These are phyloP conservation scores for Oligia latruncula DNA, from an alignment of 2,888 invertebrate genomes.

Conservation along the genomic window DNA sequence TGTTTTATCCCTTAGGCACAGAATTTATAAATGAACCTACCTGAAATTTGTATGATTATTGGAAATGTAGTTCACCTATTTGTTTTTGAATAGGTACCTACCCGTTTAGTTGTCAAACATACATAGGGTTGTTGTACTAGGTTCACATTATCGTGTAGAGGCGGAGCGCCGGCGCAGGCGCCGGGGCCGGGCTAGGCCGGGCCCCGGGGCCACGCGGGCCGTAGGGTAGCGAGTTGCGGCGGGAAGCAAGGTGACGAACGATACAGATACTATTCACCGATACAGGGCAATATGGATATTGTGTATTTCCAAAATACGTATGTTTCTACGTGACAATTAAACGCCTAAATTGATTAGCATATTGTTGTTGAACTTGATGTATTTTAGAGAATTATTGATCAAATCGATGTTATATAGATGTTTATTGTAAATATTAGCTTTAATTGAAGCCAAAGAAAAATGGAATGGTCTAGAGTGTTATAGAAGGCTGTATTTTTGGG, in stretches of 20 bases:
- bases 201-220: constrained; percentile 12
- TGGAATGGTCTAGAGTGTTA: constrained; percentile 85
- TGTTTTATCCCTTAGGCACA: constrained; percentile 77
- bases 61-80: constrained; percentile 70
- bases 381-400: constrained; percentile 90
- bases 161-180: constrained; percentile 12
- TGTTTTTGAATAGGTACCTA: constrained; percentile 72
- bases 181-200: constrained; percentile 16
- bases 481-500: constrained; percentile 90
- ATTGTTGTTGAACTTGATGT: constrained; percentile 89
- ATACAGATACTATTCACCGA: constrained; percentile 62
- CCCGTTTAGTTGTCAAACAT: constrained; percentile 66
- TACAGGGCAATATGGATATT: constrained; percentile 74
- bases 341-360: constrained; percentile 85
- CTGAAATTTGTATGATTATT: constrained; percentile 72
- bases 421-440: constrained; percentile 88
- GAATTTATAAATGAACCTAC: constrained; percentile 75
- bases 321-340: constrained; percentile 82
- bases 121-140: constrained; percentile 65
- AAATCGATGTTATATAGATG: constrained; percentile 90
- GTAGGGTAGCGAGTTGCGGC: constrained; percentile 33
- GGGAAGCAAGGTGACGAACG: constrained; percentile 52
- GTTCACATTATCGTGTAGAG: constrained; percentile 47
- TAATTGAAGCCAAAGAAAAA: constrained; percentile 80
- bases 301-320: constrained; percentile 77